These are phyloP conservation scores for Nycticorax nycticorax DNA, from an alignment of 2,113 vertebrate species.

Conservation along the genomic window DNA sequence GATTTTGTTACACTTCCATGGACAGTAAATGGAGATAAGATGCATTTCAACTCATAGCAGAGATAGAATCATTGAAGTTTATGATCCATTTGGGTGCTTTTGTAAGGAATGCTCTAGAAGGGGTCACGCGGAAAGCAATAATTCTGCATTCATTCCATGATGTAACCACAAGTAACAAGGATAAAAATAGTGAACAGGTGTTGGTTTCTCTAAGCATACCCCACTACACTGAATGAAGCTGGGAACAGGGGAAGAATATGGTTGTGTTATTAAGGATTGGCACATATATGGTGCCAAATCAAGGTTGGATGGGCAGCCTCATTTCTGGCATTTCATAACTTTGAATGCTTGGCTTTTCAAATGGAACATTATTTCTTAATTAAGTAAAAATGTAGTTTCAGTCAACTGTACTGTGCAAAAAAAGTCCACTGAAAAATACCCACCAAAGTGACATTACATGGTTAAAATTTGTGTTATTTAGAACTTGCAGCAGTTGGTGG, in stretches of 20 bases:
- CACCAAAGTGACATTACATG: accelerated
- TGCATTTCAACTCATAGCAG: background rate
- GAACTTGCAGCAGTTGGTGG: background rate
- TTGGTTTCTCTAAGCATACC: background rate
- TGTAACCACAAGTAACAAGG: background rate
- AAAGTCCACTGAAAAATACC: background rate
- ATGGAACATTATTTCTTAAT: background rate
- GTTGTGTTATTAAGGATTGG: background rate
- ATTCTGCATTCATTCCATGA: background rate
- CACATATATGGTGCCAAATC: background rate
- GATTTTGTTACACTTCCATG: background rate
- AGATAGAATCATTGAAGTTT: background rate
- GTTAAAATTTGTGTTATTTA: accelerated
- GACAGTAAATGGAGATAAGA: background rate
- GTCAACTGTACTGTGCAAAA: background rate
- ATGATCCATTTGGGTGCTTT: background rate
- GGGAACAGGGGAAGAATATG: background rate
- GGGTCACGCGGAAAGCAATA: background rate
- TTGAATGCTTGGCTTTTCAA: background rate
- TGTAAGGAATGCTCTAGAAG: background rate
- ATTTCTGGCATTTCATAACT: background rate
- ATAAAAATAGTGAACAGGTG: background rate
- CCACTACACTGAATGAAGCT: background rate
- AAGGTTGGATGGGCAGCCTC: background rate
- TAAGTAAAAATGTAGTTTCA: background rate